Percentiles rank a stretch among this genome's conserved stretches.
phyloP scores from a whole-genome alignment of 2,888 invertebrate genomes.

The Ryuthela nishihirai region DNA sequence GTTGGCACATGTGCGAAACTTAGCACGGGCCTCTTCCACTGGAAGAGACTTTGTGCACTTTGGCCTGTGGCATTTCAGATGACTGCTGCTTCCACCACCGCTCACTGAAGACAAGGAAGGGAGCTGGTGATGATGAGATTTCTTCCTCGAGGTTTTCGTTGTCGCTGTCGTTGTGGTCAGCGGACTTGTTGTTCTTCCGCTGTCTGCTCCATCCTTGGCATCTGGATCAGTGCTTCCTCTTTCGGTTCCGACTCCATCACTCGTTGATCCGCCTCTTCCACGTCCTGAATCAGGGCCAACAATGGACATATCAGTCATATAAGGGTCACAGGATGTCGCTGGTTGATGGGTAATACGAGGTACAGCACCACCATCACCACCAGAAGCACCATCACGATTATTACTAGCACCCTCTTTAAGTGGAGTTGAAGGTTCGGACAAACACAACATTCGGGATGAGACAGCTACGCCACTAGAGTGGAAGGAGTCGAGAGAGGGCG shows the following conservation, averaged over 20 bases:
- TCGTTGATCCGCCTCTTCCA: constrained; percentile 3
- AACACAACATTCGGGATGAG: constrained; percentile 11
- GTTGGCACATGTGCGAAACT: constrained; percentile 90
- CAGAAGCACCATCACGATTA: background rate
- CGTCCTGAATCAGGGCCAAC: constrained; percentile 32
- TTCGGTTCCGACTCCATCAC: background rate
- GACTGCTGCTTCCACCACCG: constrained; percentile 8
- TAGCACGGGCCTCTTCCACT: constrained; percentile 70
- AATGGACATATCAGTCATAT: constrained; percentile 23
- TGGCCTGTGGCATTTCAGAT: constrained; percentile 70
- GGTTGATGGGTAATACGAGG: constrained; percentile 1
- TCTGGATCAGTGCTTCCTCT: no score
- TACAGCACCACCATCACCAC: constrained; percentile 9
- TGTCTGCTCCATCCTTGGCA: background rate
- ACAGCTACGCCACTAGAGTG: background rate
- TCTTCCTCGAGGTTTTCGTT: constrained; percentile 10
- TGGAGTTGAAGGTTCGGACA: constrained; percentile 31
- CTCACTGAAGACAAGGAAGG: no score
- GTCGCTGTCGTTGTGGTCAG: background rate
- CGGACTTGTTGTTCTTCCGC: constrained; percentile 3
- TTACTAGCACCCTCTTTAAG: background rate
- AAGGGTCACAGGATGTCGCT: constrained; percentile 1
- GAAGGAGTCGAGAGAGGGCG: constrained; percentile 22
- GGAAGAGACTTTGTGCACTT: constrained; percentile 71
- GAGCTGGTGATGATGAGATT: no score